Conservation (phyloP, 2,113 vertebrate genomes). For the Sphyrna mokarran region DNA sequence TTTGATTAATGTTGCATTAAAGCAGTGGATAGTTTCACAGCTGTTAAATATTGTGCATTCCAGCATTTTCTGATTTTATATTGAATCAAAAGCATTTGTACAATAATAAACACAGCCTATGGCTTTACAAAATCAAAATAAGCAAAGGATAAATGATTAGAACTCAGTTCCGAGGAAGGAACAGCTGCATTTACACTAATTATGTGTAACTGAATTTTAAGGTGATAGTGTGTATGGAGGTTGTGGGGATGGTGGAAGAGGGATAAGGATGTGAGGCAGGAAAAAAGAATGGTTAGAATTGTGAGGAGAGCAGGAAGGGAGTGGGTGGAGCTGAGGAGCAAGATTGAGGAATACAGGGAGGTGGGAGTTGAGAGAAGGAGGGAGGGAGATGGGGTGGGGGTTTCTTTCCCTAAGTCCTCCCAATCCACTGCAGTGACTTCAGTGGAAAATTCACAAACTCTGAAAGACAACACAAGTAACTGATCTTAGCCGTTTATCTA, state of each 20-base stretch:
- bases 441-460: background rate
- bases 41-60: constrained; percentile 17
- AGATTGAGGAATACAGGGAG: too few relatives aligned
- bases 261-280: too few relatives aligned
- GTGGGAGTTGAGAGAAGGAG: too few relatives aligned
- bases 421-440: background rate
- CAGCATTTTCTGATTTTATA: background rate
- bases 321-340: too few relatives aligned
- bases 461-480: background rate
- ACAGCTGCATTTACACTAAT: background rate
- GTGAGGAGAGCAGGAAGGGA: too few relatives aligned
- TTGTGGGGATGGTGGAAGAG: too few relatives aligned
- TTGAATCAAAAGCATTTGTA: background rate
- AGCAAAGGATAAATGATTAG: background rate
- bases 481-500: background rate
- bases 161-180: background rate
- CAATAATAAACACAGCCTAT: background rate
- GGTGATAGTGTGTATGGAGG: background rate
- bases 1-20: background rate
- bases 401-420: background rate
- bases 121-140: background rate
- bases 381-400: too few relatives aligned
- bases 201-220: background rate
- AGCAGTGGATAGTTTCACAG: background rate
- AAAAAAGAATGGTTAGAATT: too few relatives aligned